Base-by-base conservation (phyloP, 2,113 vertebrate species). In the Chloroceryle aenea region DNA sequence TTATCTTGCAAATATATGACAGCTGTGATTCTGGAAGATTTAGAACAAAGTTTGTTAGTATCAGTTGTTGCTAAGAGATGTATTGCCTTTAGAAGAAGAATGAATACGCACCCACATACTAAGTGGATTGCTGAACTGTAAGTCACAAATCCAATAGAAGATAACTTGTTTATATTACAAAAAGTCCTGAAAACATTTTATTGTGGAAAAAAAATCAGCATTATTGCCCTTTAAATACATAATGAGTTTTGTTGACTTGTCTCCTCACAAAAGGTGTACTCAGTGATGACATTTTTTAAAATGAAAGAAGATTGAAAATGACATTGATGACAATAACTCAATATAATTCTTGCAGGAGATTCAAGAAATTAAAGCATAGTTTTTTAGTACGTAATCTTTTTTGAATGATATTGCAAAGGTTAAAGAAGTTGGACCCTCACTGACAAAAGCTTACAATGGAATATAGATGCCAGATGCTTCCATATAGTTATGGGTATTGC, bases 41-140 rank as follows among this genome's bases (percentile, higher is more conserved):
- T 86, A 86, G 93, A 84, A 92, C 61, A 36, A 78, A 89, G 79
- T 96, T 96, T 95, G 85, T 90, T 96, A 94, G 45, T 94, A 96
- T 75, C 90, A 71, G 88, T 93, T 96, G 95, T 97, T 96, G 96
- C 96, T 96, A 97, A 96, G 96, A 92, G 93, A 96, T 96, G 64
- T 43, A 78, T 19, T 90, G 76, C 83, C 47, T 93, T 81, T 71
- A 81, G 68, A 22, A 83, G 72, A 87, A 90, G 68, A 93, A 93
- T 88, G 79, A 94, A 78, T 56, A 84, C n/a, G 21, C 34, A 92
- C 72, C 77, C 83, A 93, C 59, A 77, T 63, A 62, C 15, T 66
- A 89, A 92, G 52, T 14, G 27, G 47, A 94, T 72, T 0, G 0
- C 91, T 59, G 32, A 90, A 73, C 32, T 71, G 59, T 9, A 92